Percentiles rank a stretch among this genome's conserved stretches.
These are phyloP conservation scores for Sebastes itinus DNA, from an alignment of 2,797 vertebrate species.

Conservation along the genomic window DNA sequence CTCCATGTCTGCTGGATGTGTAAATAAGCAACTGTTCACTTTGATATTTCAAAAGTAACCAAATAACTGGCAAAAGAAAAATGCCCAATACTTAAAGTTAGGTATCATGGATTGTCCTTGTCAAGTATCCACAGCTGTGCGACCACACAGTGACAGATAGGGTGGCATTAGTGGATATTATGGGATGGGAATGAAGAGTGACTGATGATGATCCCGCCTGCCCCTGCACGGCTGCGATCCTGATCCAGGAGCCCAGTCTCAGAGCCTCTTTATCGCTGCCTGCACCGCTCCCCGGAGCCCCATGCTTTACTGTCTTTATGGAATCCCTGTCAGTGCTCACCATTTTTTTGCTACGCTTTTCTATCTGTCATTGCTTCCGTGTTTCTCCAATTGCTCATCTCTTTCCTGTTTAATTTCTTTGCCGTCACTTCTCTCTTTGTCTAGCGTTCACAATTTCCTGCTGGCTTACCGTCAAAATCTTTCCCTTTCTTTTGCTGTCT, in stretches of 20 bases:
- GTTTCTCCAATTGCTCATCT: constrained; percentile 18
- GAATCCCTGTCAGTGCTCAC: constrained; percentile 26
- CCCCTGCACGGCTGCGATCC: constrained; percentile 21
- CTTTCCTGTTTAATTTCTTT: constrained; percentile 28
- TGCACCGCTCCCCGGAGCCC: constrained; percentile 17
- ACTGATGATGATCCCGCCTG: constrained; percentile 31
- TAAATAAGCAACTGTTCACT: background rate
- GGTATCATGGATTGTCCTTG: background rate
- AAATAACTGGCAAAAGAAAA: background rate
- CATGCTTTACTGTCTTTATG: constrained; percentile 27
- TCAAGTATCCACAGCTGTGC: background rate
- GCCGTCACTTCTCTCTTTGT: constrained; percentile 36
- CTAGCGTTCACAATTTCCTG: constrained; percentile 22
- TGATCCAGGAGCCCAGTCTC: constrained; percentile 35
- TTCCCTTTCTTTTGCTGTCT: constrained; percentile 18
- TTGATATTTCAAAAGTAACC: background rate
- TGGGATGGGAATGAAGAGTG: constrained; percentile 8
- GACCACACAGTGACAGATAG: constrained; percentile 24
- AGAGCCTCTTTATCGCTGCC: constrained; percentile 28
- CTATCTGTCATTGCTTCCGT: constrained; percentile 1
- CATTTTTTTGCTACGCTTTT: background rate
- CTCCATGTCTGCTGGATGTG: background rate
- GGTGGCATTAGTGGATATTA: constrained; percentile 30
- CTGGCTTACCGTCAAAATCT: constrained; percentile 24
- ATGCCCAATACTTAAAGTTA: background rate